A percentile compares a stretch with the other conserved stretches of the same genome.
These are phyloP conservation scores for Dryococelus australis DNA, from an alignment of 2,888 invertebrate species.

Conservation along the genomic window DNA sequence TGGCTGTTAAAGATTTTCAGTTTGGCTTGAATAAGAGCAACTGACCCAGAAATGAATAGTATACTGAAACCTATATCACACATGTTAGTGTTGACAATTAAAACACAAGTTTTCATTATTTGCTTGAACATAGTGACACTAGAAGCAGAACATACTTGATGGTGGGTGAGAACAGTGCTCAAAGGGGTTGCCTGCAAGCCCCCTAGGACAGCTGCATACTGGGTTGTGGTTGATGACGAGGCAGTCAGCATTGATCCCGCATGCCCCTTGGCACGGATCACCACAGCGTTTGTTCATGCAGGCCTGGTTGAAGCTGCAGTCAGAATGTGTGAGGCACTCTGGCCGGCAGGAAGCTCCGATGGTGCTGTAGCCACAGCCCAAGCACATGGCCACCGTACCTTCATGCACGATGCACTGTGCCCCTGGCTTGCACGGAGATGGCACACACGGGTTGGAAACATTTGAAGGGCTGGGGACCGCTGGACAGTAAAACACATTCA, in stretches of 20 bases:
- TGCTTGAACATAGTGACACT: too few relatives aligned
- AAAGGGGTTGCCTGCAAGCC: constrained; percentile 78
- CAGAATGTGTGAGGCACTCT: constrained; percentile 81
- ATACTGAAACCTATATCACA: too few relatives aligned
- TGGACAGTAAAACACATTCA: constrained; percentile 53
- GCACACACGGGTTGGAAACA: constrained; percentile 73
- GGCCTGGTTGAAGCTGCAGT: constrained; percentile 79
- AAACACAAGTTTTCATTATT: not conserved
- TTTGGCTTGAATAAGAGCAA: too few relatives aligned
- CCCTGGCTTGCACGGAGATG: constrained; percentile 77
- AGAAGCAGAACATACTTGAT: not conserved
- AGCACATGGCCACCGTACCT: constrained; percentile 79
- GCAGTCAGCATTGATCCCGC: constrained; percentile 77
- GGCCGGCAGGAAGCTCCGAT: constrained; percentile 75
- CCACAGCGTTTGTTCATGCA: constrained; percentile 77
- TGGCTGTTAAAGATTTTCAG: too few relatives aligned
- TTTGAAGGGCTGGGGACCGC: constrained; percentile 61
- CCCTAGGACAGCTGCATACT: constrained; percentile 73
- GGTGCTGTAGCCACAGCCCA: constrained; percentile 67
- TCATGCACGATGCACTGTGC: constrained; percentile 75
- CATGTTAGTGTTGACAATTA: too few relatives aligned
- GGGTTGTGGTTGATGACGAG: constrained; percentile 75
- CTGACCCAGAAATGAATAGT: too few relatives aligned
- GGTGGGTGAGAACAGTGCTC: constrained; percentile 70
- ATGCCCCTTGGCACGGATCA: constrained; percentile 82